Base-by-base conservation (phyloP, 2,797 vertebrate genomes). In the Cirrhinus mrigala region DNA sequence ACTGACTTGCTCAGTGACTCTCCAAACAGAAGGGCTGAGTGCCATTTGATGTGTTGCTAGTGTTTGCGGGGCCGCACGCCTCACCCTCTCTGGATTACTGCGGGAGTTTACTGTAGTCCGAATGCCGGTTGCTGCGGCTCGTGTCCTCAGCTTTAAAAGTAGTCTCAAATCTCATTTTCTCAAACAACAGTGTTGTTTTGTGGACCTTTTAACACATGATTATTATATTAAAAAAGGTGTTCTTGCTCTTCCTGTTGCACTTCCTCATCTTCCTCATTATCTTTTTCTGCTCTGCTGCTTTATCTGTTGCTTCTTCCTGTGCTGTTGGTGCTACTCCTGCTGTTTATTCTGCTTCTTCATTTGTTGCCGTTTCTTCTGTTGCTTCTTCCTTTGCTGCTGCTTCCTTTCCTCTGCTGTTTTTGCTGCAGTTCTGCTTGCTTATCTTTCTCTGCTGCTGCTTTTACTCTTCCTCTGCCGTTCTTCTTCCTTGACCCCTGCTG, bases 71-170 rank as follows among this genome's bases (percentile, higher is more conserved):
- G 60, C 44, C 48, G 86, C 56, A 46, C 52, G 46, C 27, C 80
- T 83, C 52, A 66, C 24, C 8, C 50, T 86, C 12, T 71, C 27
- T 29, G 56, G 58, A 83, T 87, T 44, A 56, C 75, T 91, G 92
- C 89, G 7, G 58, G 58, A 76, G 46, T 62, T 40, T 68, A 48
- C 37, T 62, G 64, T 44, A 60, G 69, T 54, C 29, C n/a, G 66
- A 81, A 75, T 12, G 24, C 40, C 4, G 24, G 54, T 16, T 12
- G 5, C 52, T 29, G 27, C 3, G 8, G 58, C 12, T 24, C 56
- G 37, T 74, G 66, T 52, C 27, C 46, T 20, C 16, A 2, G 15
- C 24, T 66, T 66, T 48, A 48, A 29, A 48, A 16, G 3, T 48
- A 3, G 16, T 27, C n/a, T 79, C 52, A n/a, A 12, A 56, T 56